phyloP scores from a whole-genome alignment of 1,140 invertebrate species.

The Ips typographus region DNA sequence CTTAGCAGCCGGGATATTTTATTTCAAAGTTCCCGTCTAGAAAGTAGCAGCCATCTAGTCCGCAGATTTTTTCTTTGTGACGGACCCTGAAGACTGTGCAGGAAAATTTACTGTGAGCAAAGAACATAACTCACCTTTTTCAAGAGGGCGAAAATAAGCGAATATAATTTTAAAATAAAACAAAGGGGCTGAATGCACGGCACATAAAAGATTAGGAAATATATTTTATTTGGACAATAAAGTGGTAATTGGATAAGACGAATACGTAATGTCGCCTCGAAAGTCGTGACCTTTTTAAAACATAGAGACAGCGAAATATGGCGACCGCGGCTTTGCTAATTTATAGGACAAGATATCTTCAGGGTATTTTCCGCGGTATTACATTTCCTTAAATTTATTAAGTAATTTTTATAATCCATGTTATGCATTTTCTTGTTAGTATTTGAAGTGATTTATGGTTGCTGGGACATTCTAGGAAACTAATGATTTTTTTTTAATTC shows the following conservation, averaged over 20 bases:
- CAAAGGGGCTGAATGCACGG: slow-evolving; percentile 16
- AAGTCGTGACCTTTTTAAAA: slow-evolving; percentile 34
- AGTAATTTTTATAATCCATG: slow-evolving; percentile 34
- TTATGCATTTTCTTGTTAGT: slow-evolving; percentile 17
- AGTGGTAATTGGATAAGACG: slow-evolving; percentile 35
- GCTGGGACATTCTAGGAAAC: not conserved
- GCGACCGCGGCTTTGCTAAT: slow-evolving; percentile 25
- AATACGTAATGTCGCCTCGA: slow-evolving; percentile 27
- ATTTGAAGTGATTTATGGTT: not conserved
- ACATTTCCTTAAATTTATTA: slow-evolving; percentile 34
- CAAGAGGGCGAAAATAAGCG: slow-evolving; percentile 14
- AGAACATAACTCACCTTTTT: slow-evolving; percentile 17
- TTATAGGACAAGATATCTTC: slow-evolving; percentile 31
- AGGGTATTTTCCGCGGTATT: slow-evolving; percentile 27
- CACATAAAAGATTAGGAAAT: slow-evolving; percentile 34
- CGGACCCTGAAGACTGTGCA: not conserved
- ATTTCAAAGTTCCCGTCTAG: too few species aligned
- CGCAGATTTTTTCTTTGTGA: too few species aligned
- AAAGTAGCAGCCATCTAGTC: too few species aligned
- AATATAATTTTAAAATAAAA: slow-evolving; percentile 33
- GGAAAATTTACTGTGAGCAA: slow-evolving; percentile 8
- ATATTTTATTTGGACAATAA: slow-evolving; percentile 36
- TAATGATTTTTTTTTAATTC: too few species aligned
- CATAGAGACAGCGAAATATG: slow-evolving; percentile 29
- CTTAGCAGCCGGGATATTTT: too few species aligned